Percentiles rank a stretch among this genome's conserved stretches.
Evolutionary conservation across 2,888 invertebrate genomes (phyloP).

Genomic region (Pterostichus madidus): DNA sequence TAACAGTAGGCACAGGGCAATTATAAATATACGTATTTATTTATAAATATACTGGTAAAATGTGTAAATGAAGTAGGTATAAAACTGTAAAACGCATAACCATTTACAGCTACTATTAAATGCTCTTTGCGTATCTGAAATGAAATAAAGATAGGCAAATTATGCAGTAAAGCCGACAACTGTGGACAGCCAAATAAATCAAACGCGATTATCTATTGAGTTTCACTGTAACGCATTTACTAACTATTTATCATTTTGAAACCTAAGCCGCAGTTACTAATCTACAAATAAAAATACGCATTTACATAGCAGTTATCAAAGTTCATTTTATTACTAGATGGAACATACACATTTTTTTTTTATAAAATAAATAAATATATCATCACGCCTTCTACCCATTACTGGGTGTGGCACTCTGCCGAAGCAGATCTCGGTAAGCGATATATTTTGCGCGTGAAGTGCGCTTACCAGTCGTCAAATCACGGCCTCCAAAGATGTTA

Average conservation of each 20-base stretch:
- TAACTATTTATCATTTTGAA: slow-evolving; percentile 34
- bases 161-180: slow-evolving; percentile 47
- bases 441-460: too few relatives aligned
- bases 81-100: neutral
- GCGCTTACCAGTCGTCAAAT: too few relatives aligned
- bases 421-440: too few relatives aligned
- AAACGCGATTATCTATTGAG: slow-evolving; percentile 32
- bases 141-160: slow-evolving; percentile 51
- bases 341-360: too few relatives aligned
- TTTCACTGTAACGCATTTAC: neutral
- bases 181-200: slow-evolving; percentile 32
- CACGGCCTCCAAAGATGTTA: too few relatives aligned
- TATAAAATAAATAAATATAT: too few relatives aligned
- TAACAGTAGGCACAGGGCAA: too few relatives aligned
- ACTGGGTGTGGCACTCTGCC: too few relatives aligned
- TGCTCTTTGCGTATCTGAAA: slow-evolving; percentile 30
- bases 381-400: too few relatives aligned
- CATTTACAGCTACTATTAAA: slow-evolving; percentile 19
- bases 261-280: neutral
- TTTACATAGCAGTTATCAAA: neutral
- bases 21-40: too few relatives aligned
- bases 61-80: neutral
- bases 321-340: too few relatives aligned
- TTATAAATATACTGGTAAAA: too few relatives aligned
- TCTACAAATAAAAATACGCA: neutral